Conservation (phyloP, 2,888 invertebrate species). For the Germaria angustata region DNA sequence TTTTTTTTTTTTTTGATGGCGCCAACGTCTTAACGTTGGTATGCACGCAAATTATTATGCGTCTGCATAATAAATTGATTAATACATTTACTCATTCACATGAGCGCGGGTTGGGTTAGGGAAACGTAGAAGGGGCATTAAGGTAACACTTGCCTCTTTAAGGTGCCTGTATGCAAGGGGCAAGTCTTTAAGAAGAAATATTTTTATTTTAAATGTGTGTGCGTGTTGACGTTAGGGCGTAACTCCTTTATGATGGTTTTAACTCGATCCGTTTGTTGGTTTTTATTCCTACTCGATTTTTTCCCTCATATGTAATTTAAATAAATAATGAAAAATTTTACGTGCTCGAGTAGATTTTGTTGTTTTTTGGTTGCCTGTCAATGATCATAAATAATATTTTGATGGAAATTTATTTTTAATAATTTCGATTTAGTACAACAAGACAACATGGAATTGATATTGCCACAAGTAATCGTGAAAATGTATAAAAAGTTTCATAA, state of each 20-base stretch:
- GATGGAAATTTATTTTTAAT: constrained; percentile 65
- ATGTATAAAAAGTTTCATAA: constrained; percentile 39
- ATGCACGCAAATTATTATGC: constrained; percentile 67
- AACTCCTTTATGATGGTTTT: constrained; percentile 51
- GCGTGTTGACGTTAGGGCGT: constrained; percentile 55
- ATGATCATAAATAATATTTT: constrained; percentile 65
- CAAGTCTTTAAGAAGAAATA: background rate
- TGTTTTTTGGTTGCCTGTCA: constrained; percentile 47
- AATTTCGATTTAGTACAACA: constrained; percentile 61
- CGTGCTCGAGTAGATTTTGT: constrained; percentile 51
- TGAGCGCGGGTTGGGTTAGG: constrained; percentile 7
- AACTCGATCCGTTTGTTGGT: constrained; percentile 52
- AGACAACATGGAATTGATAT: constrained; percentile 22
- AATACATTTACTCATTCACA: constrained; percentile 61
- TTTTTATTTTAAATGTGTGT: background rate
- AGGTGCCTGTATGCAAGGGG: constrained; percentile 17
- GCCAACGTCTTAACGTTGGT: constrained; percentile 67
- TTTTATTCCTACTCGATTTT: background rate
- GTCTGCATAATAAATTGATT: constrained; percentile 69
- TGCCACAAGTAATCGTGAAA: constrained; percentile 3
- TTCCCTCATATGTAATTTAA: background rate
- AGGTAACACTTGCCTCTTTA: constrained; percentile 56
- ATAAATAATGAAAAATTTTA: constrained; percentile 43
- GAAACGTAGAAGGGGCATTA: constrained; percentile 43
- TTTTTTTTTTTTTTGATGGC: constrained; percentile 65